Conservation (phyloP, 2,888 invertebrate species). For the Ochropleura leucogaster region DNA sequence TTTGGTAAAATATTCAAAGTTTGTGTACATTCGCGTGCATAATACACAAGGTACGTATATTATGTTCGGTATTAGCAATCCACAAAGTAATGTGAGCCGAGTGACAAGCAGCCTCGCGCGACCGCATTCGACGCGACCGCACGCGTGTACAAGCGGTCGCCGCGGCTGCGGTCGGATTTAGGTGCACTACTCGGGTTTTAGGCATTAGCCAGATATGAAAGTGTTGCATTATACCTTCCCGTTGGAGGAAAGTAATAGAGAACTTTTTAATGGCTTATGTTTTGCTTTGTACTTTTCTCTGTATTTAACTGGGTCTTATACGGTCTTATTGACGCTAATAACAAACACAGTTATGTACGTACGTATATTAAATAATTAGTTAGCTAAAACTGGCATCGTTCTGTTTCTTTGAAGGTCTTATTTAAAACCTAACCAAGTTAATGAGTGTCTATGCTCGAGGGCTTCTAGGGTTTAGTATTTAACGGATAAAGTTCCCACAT, state of each 20-base stretch:
- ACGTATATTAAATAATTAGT: neutral
- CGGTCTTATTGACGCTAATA: too few species aligned
- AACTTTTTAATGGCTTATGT: neutral
- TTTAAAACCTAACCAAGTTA: slow-evolving; percentile 9
- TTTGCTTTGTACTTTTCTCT: neutral
- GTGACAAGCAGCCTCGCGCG: slow-evolving; percentile 24
- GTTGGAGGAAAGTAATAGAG: neutral
- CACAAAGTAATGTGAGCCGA: slow-evolving; percentile 30
- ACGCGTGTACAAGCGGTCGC: slow-evolving; percentile 10
- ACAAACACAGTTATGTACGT: neutral
- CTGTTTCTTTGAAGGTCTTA: neutral
- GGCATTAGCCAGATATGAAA: neutral
- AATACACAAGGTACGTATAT: neutral
- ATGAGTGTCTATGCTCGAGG: neutral
- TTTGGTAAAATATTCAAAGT: neutral
- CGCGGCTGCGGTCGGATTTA: slow-evolving; percentile 41
- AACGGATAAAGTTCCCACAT: neutral
- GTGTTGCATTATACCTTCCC: neutral
- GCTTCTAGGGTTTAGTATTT: slow-evolving; percentile 14
- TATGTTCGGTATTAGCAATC: slow-evolving; percentile 2
- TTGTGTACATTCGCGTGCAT: neutral
- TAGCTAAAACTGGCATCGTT: neutral
- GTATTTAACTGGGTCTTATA: neutral
- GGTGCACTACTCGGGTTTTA: slow-evolving; percentile 26
- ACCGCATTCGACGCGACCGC: slow-evolving; percentile 5